Conservation (phyloP, 2,888 invertebrate genomes). For the Drosophila gaucha region DNA sequence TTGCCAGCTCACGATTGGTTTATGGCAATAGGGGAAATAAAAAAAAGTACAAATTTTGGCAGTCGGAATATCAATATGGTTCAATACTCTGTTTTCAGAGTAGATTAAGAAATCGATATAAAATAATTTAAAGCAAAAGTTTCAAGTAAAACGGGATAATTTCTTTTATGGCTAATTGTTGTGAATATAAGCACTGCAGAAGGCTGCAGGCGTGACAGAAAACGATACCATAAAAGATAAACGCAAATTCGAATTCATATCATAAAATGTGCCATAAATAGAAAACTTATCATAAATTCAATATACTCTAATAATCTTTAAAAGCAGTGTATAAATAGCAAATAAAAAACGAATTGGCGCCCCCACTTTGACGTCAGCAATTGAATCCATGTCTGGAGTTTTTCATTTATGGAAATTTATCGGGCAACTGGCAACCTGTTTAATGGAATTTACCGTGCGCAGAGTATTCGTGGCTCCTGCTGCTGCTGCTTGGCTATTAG, state of each 20-base stretch:
- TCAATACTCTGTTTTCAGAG: background rate
- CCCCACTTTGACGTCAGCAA: conserved; percentile 27
- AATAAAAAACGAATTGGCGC: background rate
- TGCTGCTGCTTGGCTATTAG: conserved; percentile 19
- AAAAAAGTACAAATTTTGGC: background rate
- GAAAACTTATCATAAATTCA: background rate
- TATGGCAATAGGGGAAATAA: conserved; percentile 10
- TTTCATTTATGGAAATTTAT: conserved; percentile 11
- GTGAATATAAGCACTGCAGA: too few species aligned
- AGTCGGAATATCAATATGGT: background rate
- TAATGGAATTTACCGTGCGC: conserved; percentile 9
- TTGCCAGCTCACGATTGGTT: conserved; percentile 33
- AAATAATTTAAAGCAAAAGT: background rate
- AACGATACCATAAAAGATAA: too few species aligned
- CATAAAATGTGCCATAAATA: too few species aligned
- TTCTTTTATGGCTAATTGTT: too few species aligned
- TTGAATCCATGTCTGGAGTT: conserved; percentile 8
- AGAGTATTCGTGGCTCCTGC: conserved; percentile 3
- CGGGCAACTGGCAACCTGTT: conserved; percentile 18
- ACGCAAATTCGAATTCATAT: too few species aligned
- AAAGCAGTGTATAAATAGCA: background rate
- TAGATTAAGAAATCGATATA: background rate
- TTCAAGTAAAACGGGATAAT: too few species aligned
- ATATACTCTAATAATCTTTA: background rate
- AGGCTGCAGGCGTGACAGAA: too few species aligned